Base-by-base conservation (phyloP, 1,140 invertebrate genomes). In the Venturia canescens region DNA sequence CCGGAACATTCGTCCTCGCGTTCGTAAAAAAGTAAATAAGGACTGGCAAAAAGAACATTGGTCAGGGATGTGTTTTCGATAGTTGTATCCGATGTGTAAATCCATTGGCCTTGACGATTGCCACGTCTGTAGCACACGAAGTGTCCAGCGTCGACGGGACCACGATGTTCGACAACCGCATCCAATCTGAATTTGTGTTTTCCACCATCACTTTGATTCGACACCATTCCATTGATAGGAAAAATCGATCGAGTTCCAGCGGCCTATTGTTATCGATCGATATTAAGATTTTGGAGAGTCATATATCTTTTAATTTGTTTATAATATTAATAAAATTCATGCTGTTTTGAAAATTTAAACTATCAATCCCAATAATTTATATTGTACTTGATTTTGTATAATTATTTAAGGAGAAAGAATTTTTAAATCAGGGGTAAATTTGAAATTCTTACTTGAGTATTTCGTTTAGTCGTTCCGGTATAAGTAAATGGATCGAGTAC, bases 71-170 rank as follows among this genome's bases (percentile, higher is more conserved):
- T 88, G 23, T 75, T 89, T 71, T 92, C 88, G n/a, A 92, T 90
- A 2, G 88, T 88, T n/a, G 88, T 87, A 78, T 92, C 90, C 0
- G 89, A 92, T 7, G 90, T 90, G 71, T 89, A 92, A 0, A 92
- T 63, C 90, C 90, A 89, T 82, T 91, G 89, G 72, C 88, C 87
- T 5, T 78, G 53, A 78, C 88, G 87, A 81, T 91, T 90, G 80
- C 96, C 96, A 16, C 97, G 93, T 72, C 98, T 93, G 88, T 98
- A 98, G 48, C 97, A 98, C 67, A 98, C 95, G 93, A 98, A 98
- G 93, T 99, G 98, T 34, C 98, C 98, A 69, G 95, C 95, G 88
- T 96, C 94, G 15, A 96, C 96, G 84, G 96, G 95, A 23, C 98
- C 98, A 67, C 96, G 93, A 91, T 98, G 98, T 60, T 97, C 97